Evolutionary conservation across 2,888 invertebrate genomes (phyloP).

Genomic region (Mycalesis mineus): DNA sequence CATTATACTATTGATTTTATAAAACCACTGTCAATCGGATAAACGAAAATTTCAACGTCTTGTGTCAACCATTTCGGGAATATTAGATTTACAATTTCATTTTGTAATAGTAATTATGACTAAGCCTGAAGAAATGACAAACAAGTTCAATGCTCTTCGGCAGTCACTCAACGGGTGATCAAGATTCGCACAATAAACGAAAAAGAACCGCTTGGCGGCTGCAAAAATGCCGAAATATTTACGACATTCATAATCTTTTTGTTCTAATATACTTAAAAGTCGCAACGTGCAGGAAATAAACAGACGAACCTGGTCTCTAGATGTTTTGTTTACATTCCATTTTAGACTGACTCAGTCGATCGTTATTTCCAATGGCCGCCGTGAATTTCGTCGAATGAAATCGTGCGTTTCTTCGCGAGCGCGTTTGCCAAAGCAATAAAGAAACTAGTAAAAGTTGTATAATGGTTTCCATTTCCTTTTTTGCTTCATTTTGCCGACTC

Average conservation of each 20-base stretch:
- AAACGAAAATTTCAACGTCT: too few species aligned
- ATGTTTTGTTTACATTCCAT: constrained; percentile 42
- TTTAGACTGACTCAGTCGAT: constrained; percentile 42
- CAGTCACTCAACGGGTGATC: constrained; percentile 54
- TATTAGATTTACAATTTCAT: too few species aligned
- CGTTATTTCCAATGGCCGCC: constrained; percentile 46
- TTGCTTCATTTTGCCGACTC: constrained; percentile 22
- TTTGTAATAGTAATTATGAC: too few species aligned
- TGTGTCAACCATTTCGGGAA: too few species aligned
- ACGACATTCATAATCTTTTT: constrained; percentile 59
- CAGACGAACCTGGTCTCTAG: constrained; percentile 51
- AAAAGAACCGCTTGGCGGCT: constrained; percentile 59
- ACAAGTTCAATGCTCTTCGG: constrained; percentile 66
- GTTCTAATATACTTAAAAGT: constrained; percentile 50
- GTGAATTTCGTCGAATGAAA: constrained; percentile 46
- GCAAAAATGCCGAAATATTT: constrained; percentile 67
- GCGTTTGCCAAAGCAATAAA: constrained; percentile 62
- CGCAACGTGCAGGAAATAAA: constrained; percentile 40
- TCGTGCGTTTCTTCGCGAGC: constrained; percentile 60
- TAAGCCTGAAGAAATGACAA: constrained; percentile 31
- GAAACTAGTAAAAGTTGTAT: constrained; percentile 57
- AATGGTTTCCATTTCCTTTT: constrained; percentile 26
- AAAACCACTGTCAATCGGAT: too few species aligned
- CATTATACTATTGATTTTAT: too few species aligned
- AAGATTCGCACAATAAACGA: constrained; percentile 61